These are phyloP conservation scores for Mesopsocus fuscifrons DNA, from an alignment of 2,888 invertebrate genomes.

Conservation along the genomic window DNA sequence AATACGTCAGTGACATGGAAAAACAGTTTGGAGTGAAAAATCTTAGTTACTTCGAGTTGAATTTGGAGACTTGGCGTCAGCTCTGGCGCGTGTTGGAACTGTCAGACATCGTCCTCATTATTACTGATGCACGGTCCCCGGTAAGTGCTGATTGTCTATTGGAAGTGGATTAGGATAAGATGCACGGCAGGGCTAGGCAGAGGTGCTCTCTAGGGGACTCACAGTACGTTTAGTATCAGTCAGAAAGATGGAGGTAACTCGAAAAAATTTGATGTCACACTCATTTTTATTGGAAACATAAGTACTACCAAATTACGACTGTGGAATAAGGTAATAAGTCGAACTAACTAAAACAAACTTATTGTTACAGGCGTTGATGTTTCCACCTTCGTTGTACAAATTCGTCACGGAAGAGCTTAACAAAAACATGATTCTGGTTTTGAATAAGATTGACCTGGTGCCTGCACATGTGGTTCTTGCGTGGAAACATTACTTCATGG, in stretches of 20 bases:
- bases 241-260: too few species aligned
- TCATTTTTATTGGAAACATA: too few species aligned
- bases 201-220: too few species aligned
- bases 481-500: slow-evolving; percentile 65
- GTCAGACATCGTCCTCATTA: slow-evolving; percentile 72
- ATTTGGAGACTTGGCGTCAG: slow-evolving; percentile 92
- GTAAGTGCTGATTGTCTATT: slow-evolving; percentile 30
- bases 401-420: slow-evolving; percentile 51
- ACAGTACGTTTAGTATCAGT: too few species aligned
- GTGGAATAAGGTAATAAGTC: too few species aligned
- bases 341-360: too few species aligned
- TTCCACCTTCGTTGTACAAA: slow-evolving; percentile 73
- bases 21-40: slow-evolving; percentile 37
- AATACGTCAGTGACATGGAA: slow-evolving; percentile 51
- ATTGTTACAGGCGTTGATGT: slow-evolving; percentile 55
- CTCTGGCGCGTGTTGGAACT: slow-evolving; percentile 90
- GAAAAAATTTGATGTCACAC: neutral
- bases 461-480: slow-evolving; percentile 62
- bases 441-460: slow-evolving; percentile 86
- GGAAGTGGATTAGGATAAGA: too few species aligned
- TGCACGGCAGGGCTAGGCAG: too few species aligned
- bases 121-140: slow-evolving; percentile 74
- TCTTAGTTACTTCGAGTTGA: slow-evolving; percentile 78
- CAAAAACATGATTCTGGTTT: slow-evolving; percentile 70
- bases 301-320: too few species aligned